Base-by-base conservation (phyloP, 2,888 invertebrate species). In the Leptinotarsa haldemani region DNA sequence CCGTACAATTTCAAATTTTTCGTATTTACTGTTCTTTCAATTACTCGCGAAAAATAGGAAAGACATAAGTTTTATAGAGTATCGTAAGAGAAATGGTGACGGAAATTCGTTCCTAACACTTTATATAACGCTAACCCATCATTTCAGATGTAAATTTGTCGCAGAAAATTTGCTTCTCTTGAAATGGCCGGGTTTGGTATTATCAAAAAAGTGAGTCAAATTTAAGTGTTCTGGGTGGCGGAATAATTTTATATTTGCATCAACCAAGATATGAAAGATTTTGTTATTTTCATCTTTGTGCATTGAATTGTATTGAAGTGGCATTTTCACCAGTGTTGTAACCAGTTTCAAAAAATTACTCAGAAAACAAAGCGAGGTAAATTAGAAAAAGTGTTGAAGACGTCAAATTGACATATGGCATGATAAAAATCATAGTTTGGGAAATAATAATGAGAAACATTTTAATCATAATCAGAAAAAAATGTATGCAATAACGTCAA, bases 141-240 rank as follows among this genome's bases (percentile, higher is more conserved):
- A n/a, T 74, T 74, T 47, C 77, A 77, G 74, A 75, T 77, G 48
- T 75, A 76, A 76, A 53, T 56, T 56, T 56, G 65, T 70, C 69
- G 66, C 52, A 18, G 30, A n/a, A 58, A 52, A 65, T 66, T 71
- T 53, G 64, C 40, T 56, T 69, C 22, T 22, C 40, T 65, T 52
- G 53, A 78, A 73, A 76, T 78, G 77, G 77, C 72, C 13, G 65
- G 73, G 71, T 74, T 77, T 69, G 47, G 71, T 15, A 58, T 56
- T 63, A 40, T 77, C 46, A 68, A 70, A 66, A 77, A 75, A 77
- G 77, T 77, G 74, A 77, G 77, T 75, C 22, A 7, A n/a, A 16
- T 40, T 22, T 18, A 12, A 16, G 4, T n/a, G 12, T 7, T 47
- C 22, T 48, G 48, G 18, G 65, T 18, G 56, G 56, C 22, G 61